Base-by-base conservation (phyloP, 2,797 vertebrate genomes). In the Varecia variegata region DNA sequence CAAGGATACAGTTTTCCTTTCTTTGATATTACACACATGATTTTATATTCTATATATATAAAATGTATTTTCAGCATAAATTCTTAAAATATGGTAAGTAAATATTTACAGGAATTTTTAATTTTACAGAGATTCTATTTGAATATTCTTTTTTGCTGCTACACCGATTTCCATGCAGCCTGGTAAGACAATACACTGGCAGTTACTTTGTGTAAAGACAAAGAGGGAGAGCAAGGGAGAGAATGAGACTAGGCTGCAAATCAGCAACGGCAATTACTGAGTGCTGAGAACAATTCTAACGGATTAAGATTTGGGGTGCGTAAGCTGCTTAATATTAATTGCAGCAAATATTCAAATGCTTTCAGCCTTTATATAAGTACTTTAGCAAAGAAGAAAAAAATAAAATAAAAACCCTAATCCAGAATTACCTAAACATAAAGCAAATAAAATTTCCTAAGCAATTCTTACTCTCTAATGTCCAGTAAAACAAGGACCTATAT, bases 361-460 rank as follows among this genome's bases (percentile, higher is more conserved):
- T 84, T 79, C 8, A 52, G 25, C 35, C 13, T 74, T 25, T 25
- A 13, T 32, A 3, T 58, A 73, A 86, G n/a, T 60, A 4, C 54
- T 21, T 60, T 65, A 62, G 11, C 27, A 73, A 97, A 94, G 92
- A 94, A 97, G 74, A 45, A 79, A 88, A 79, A 3, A 6, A 83
- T 91, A 83, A 88, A 87, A 95, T 15, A 14, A 9, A 93, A 95
- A 8, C 4, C 6, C 79, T 97, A 96, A 95, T 95, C 73, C 97
- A 62, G 25, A 86, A 97, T 97, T 97, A 82, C 79, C 91, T 93
- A 83, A 76, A 82, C 90, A 93, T 94, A 40, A 81, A 94, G 43
- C 30, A 83, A 79, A 52, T 92, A 92, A 32, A 90, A 50, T 62
- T 97, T 91, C 95, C 94, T 50, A 87, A 77, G 40, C 20, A 94